Percentiles rank a stretch among this genome's conserved stretches.
Conservation (phyloP, 2,113 vertebrate genomes). For the Zapornia atra region DNA sequence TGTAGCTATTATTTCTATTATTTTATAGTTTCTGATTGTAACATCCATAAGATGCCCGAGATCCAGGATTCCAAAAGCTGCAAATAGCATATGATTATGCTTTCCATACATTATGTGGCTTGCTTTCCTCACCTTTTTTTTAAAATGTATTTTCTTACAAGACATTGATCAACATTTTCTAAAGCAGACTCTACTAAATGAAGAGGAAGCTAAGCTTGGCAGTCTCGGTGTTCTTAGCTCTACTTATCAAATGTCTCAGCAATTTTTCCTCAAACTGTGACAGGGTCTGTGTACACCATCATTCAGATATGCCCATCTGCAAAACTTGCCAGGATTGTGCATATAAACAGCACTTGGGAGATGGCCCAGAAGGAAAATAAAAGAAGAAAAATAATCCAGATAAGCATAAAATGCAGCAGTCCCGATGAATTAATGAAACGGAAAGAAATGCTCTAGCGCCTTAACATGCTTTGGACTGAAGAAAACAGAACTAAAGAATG, state of each 20-base stretch:
- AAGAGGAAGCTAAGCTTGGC: background rate
- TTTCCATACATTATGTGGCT: background rate
- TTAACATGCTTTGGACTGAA: background rate
- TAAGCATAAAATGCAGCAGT: background rate
- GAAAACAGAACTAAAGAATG: background rate
- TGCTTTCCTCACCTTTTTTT: background rate
- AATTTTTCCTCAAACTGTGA: background rate
- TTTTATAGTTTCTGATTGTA: background rate
- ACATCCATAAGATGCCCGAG: background rate
- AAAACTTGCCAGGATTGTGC: slow-evolving; percentile 15
- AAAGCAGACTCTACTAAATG: background rate
- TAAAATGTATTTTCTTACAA: background rate
- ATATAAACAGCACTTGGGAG: background rate
- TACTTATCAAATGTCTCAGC: background rate
- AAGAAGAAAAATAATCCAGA: background rate
- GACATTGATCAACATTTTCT: background rate
- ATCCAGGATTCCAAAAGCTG: background rate
- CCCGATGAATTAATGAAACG: background rate
- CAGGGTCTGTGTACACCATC: background rate
- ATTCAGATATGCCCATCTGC: background rate
- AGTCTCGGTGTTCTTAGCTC: background rate
- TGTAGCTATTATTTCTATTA: background rate
- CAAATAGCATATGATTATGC: background rate
- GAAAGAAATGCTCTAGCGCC: background rate
- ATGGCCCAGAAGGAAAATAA: background rate